Conservation (phyloP, 2,113 vertebrate species). For the Microtus oregoni region DNA sequence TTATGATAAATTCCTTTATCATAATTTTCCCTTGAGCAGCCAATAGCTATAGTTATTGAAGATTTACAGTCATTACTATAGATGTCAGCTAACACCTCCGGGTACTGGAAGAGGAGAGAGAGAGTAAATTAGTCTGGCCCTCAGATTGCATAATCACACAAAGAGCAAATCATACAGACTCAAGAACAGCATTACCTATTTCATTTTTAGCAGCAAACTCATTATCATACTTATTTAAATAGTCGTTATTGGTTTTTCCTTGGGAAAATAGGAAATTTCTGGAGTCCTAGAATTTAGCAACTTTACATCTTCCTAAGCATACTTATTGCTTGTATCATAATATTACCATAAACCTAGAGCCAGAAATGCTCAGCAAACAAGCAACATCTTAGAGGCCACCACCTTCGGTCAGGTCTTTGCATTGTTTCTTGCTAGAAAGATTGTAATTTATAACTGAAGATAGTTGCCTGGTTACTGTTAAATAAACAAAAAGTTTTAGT, state of each 20-base stretch:
- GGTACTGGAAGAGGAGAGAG: neutral
- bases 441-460: neutral
- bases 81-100: neutral
- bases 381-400: neutral
- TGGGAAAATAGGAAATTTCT: neutral
- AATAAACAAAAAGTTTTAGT: neutral
- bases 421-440: neutral
- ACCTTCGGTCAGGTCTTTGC: neutral
- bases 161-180: neutral
- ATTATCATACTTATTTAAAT: neutral
- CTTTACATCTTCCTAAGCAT: neutral
- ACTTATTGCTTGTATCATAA: neutral
- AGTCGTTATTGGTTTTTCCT: neutral
- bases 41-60: constrained; percentile 13
- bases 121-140: neutral
- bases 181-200: neutral
- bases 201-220: neutral
- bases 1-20: constrained; percentile 34
- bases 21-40: constrained; percentile 24
- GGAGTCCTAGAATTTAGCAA: neutral
- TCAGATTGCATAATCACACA: neutral
- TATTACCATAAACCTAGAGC: neutral
- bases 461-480: neutral
- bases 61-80: constrained; percentile 27
- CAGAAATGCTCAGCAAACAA: neutral